A percentile compares a stretch with the other conserved stretches of the same genome.
Evolutionary conservation across 2,797 vertebrate genomes (phyloP).

Genomic region (Carduelis carduelis): DNA sequence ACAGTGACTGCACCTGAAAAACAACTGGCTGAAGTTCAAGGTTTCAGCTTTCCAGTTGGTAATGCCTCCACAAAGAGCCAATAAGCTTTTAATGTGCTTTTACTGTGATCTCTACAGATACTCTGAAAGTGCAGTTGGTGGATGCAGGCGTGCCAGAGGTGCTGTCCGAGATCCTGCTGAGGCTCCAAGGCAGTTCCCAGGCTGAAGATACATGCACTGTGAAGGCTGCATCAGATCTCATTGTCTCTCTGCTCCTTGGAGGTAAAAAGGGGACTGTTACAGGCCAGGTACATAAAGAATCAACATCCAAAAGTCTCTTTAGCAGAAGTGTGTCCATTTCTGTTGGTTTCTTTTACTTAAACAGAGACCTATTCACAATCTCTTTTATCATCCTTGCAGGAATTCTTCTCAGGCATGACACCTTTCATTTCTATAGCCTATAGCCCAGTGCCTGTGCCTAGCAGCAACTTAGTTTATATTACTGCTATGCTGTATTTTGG

Average conservation of each 20-base stretch:
- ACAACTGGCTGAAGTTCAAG: not conserved
- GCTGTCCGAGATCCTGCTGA: constrained; percentile 82
- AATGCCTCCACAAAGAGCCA: not conserved
- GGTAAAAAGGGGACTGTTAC: constrained; percentile 69
- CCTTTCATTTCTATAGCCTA: not conserved
- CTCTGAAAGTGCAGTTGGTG: constrained; percentile 86
- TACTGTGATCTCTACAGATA: constrained; percentile 70
- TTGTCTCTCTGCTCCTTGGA: constrained; percentile 86
- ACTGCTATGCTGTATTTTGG: not conserved
- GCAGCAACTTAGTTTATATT: not conserved
- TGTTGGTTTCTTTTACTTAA: not conserved
- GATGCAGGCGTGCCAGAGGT: constrained; percentile 84
- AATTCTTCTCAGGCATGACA: not conserved
- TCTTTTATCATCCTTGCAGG: not conserved
- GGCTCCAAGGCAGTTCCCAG: constrained; percentile 75
- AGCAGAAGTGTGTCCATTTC: not conserved
- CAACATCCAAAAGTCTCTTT: not conserved
- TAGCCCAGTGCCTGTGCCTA: not conserved
- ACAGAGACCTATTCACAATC: not conserved
- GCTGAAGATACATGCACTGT: constrained; percentile 86
- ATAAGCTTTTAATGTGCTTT: not conserved
- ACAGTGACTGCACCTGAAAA: not conserved
- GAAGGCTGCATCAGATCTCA: constrained; percentile 89
- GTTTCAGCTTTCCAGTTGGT: not conserved
- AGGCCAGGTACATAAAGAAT: not conserved